Base-by-base conservation (phyloP, 2,888 invertebrate species). In the Rhyacophila evoluta region DNA sequence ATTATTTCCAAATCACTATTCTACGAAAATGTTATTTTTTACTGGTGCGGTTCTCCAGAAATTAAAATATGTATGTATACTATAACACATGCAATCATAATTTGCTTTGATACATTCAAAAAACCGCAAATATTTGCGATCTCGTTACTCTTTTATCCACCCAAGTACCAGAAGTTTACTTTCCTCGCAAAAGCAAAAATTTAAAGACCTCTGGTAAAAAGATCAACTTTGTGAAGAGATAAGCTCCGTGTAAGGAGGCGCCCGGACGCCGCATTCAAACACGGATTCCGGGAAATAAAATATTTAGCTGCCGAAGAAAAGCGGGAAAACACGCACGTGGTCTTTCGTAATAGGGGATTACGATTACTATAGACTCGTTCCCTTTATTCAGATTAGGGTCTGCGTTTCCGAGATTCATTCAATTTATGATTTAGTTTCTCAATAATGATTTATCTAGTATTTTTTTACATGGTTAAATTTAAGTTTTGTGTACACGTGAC, bases 161-260 rank as follows among this genome's bases (percentile, higher is more conserved):
- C 19, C 41, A 11, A 2, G 10, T 67, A 25, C 27, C 15, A 67
- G 15, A 25, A 67, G 67, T 27, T 67, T 15, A 8, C 27, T 33
- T 33, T 33, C 4, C 29, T 33, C 6, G 6, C 29, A 2, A 33
- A 33, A 33, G 29, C 29, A 33, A 33, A 33, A 4, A 33, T 33
- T 6, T 33, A 4, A n/a, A 41, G 3, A 55, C 55, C 15, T 38
- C 29, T 70, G 12, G 36, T 11, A 15, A 36, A 74, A 15, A 69
- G 36, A 74, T 75, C 38, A 75, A 75, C 75, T 37, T 38, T 37
- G 68, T 19, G 12, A 27, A 33, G 27, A 73, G 77, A 71, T 78
- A 78, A 78, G 77, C 77, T 33, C 33, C 72, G 68, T 74, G 29
- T 74, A 77, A 77, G 68, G 68, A 38, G 68, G 15, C 38, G 75